phyloP scores from a whole-genome alignment of 1,140 invertebrate species.

The Aphis craccivora region DNA sequence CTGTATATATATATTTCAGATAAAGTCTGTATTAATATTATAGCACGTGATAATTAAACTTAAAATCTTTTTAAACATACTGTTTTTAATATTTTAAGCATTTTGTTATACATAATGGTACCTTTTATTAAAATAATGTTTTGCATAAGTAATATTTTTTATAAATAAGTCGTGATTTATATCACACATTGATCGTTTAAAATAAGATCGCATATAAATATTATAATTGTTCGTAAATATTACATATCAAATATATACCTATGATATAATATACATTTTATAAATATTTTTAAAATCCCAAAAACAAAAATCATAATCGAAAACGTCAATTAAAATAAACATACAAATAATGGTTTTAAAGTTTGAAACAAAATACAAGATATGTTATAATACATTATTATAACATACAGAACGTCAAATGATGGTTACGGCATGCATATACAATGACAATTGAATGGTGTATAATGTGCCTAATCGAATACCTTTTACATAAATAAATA shows the following conservation, averaged over 20 bases:
- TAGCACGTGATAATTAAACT: background rate
- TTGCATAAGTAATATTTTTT: too few species aligned
- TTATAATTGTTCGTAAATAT: background rate
- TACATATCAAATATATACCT: background rate
- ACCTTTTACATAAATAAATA: background rate
- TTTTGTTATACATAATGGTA: background rate
- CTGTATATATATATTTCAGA: too few species aligned
- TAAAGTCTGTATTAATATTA: background rate
- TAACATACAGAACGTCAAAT: background rate
- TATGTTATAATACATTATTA: background rate
- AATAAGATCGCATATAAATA: background rate
- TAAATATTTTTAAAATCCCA: background rate
- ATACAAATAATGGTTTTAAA: background rate
- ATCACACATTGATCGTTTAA: background rate
- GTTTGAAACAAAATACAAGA: background rate
- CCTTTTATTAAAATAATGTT: background rate
- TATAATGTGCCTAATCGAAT: background rate
- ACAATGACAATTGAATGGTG: background rate
- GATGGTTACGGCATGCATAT: background rate
- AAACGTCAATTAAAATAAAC: background rate
- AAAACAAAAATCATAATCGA: background rate
- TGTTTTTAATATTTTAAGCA: background rate
- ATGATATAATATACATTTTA: background rate
- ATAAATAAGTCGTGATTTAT: background rate
- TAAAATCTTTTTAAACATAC: background rate